phyloP scores from a whole-genome alignment of 2,888 invertebrate species.

The Crocallis elinguaria region DNA sequence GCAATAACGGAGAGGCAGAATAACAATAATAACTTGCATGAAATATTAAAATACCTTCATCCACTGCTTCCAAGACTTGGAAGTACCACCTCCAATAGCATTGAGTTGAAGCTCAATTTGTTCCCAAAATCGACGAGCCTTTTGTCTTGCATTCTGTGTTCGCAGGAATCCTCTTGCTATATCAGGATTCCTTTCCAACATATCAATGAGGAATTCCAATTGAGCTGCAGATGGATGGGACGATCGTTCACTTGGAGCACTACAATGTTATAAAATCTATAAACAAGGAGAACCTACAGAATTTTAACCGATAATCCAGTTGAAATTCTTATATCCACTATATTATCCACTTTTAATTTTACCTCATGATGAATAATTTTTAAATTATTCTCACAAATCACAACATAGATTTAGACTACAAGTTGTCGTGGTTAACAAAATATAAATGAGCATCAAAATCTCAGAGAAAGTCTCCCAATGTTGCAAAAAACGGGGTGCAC shows the following conservation, averaged over 20 bases:
- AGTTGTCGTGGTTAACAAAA: too few relatives aligned
- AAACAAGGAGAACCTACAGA: too few relatives aligned
- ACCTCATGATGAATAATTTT: too few relatives aligned
- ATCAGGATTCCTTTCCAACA: background rate
- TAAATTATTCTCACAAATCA: background rate
- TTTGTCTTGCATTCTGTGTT: background rate
- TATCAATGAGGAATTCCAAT: background rate
- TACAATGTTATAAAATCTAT: background rate
- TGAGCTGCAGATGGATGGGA: background rate
- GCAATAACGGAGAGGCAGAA: background rate
- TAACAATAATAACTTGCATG: background rate
- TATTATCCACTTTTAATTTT: background rate
- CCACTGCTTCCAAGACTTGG: slow-evolving; percentile 1
- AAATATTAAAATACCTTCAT: background rate
- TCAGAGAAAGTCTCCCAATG: background rate
- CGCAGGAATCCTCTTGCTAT: background rate
- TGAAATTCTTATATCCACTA: too few relatives aligned
- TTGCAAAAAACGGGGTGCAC: background rate
- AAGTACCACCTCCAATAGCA: background rate
- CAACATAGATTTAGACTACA: too few relatives aligned
- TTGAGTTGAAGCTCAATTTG: background rate
- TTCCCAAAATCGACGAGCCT: background rate
- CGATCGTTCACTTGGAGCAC: background rate
- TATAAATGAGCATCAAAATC: background rate
- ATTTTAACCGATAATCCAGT: too few relatives aligned